These are phyloP conservation scores for Neoniphon sammara DNA, from an alignment of 2,797 vertebrate genomes.

Conservation along the genomic window DNA sequence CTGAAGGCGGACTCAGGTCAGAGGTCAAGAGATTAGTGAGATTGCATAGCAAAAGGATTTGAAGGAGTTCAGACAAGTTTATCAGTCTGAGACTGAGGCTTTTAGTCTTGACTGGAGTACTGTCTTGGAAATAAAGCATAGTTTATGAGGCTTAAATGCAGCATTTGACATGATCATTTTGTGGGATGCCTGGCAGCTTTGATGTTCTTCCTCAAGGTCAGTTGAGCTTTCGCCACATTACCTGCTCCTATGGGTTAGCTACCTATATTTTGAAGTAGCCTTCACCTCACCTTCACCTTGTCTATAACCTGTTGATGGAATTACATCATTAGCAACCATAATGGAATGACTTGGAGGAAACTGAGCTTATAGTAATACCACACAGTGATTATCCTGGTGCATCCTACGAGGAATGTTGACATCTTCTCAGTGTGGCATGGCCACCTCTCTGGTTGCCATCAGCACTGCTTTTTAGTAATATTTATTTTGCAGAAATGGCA, in stretches of 20 bases:
- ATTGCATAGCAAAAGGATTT: constrained; percentile 18
- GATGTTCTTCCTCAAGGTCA: not conserved
- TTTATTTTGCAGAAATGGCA: constrained; percentile 48
- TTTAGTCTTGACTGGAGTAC: not conserved
- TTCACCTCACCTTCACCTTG: not conserved
- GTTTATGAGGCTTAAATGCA: not conserved
- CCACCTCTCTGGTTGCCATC: not conserved
- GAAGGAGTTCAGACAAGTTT: constrained; percentile 29
- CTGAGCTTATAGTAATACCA: constrained; percentile 17
- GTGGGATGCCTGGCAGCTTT: not conserved
- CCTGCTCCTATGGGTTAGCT: not conserved
- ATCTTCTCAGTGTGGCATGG: no score
- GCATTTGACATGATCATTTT: not conserved
- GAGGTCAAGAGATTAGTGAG: constrained; percentile 32
- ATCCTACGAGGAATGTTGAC: not conserved
- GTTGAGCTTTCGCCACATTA: not conserved
- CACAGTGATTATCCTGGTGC: constrained; percentile 21
- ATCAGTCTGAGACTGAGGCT: not conserved
- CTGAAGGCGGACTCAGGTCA: constrained; percentile 12
- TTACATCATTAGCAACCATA: constrained; percentile 12
- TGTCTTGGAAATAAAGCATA: not conserved
- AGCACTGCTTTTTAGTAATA: constrained; percentile 36
- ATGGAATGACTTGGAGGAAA: constrained; percentile 24
- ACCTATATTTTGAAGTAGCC: not conserved
- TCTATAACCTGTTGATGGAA: constrained; percentile 10